A percentile compares a stretch with the other conserved stretches of the same genome.
Evolutionary conservation across 2,888 invertebrate species (phyloP).

Genomic region (Bombyx huttoni): DNA sequence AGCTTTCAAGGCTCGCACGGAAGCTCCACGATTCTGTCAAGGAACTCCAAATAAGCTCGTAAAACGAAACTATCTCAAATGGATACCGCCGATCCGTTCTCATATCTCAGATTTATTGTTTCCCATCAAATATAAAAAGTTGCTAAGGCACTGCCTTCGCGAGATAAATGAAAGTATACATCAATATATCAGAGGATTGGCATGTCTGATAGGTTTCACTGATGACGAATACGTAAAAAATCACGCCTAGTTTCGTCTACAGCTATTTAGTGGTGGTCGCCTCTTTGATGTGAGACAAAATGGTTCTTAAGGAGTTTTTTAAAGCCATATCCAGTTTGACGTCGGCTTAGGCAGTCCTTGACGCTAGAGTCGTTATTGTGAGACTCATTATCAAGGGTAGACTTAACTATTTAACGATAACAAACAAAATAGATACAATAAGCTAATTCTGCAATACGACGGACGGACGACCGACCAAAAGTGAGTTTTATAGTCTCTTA

Average conservation of each 20-base stretch:
- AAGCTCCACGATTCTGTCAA: not conserved
- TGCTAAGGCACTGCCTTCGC: not conserved
- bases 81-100: constrained; percentile 12
- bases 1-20: not conserved
- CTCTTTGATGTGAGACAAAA: too few relatives aligned
- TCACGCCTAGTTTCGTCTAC: not conserved
- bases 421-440: too few relatives aligned
- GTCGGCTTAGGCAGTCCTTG: too few relatives aligned
- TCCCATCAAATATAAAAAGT: constrained; percentile 31
- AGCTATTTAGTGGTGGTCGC: not conserved
- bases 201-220: not conserved
- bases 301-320: too few relatives aligned
- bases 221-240: not conserved
- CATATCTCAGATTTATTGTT: constrained; percentile 31
- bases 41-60: not conserved
- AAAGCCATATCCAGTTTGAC: too few relatives aligned
- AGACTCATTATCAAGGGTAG: too few relatives aligned
- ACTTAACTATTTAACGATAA: too few relatives aligned
- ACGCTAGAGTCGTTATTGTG: too few relatives aligned
- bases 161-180: not conserved
- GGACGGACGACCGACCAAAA: too few relatives aligned
- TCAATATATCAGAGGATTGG: not conserved
- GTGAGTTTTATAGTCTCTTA: too few relatives aligned
- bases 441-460: too few relatives aligned
- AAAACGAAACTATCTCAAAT: constrained; percentile 5